Evolutionary conservation across 2,797 vertebrate species (phyloP), one percentile per base, ranked within the genome.

Genomic region (Diglossa cyanea): DNA sequence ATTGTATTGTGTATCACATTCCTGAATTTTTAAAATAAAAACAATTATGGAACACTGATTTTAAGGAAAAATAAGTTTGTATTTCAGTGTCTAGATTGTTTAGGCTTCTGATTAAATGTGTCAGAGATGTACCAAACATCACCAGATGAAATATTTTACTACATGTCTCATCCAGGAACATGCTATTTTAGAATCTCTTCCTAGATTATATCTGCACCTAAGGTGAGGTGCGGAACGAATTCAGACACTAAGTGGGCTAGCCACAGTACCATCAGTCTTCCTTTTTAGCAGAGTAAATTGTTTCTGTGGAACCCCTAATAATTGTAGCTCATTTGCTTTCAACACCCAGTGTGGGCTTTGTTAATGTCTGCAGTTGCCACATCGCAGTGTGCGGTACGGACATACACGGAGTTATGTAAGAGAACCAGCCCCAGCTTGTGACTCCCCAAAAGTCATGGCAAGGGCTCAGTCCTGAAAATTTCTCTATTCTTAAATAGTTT

Each of bases 1-100:
- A 95, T 86, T 97, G 82, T 96, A 96, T 87, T 96, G 79, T 96
- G 81, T 95, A 95, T 96, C 96, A 92, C 96, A 97, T 95, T 96
- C 88, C 96, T 95, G 90, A 92, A 86, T 93, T 88, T 95, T 92
- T 91, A 65, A 95, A 96, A 94, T 91, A 95, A 96, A 97, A 91
- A 53, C 62, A 57, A 19, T 58, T 55, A 80, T 8, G 47, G 68
- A 97, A 95, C 72, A 94, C 78, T 92, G 68, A 88, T 87, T 91
- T 93, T 91, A 86, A 94, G 74, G 88, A 86, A 91, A 82, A 93
- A n/a, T 20, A 88, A 63, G 67, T 90, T 80, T 95, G 78, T 94
- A 63, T 74, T 90, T 91, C 78, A 75, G 31, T 88, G 73, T 93
- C 30, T 66, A 51, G 75, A 90, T 66, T 72, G 70, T 83, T 84